phyloP scores from a whole-genome alignment of 2,113 vertebrate species.

The Spilogale gracilis region DNA sequence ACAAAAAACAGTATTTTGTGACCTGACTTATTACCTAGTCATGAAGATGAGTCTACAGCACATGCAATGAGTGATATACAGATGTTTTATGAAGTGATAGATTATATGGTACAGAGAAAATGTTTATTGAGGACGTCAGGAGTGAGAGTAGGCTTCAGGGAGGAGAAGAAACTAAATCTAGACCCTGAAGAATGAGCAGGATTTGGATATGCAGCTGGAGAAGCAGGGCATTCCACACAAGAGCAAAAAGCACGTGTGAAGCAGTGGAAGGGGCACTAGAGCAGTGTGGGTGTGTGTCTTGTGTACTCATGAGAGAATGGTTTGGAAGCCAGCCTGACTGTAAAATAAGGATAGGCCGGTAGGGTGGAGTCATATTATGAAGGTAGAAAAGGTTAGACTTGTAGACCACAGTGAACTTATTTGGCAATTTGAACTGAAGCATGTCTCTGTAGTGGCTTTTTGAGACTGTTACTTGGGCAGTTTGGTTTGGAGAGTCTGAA shows the following conservation, averaged over 20 bases:
- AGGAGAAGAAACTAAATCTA: not conserved
- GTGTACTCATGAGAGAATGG: not conserved
- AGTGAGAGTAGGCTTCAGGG: not conserved
- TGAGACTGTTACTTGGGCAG: not conserved
- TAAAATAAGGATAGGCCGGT: not conserved
- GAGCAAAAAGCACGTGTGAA: not conserved
- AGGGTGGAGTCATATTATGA: slow-evolving; percentile 6
- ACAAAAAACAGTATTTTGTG: not conserved
- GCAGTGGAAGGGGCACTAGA: not conserved
- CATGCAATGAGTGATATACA: not conserved
- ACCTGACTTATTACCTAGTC: not conserved
- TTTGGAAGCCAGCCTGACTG: slow-evolving; percentile 37
- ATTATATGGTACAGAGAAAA: not conserved
- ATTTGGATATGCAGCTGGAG: not conserved
- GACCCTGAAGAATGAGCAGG: not conserved
- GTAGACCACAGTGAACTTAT: not conserved
- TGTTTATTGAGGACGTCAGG: not conserved
- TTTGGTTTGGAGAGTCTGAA: not conserved
- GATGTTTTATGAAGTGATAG: not conserved
- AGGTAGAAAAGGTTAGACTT: not conserved
- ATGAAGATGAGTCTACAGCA: not conserved
- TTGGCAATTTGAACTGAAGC: not conserved
- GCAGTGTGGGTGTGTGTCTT: not conserved
- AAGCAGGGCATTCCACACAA: not conserved
- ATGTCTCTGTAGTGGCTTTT: not conserved